These are phyloP conservation scores for Phragmatobia fuliginosa DNA, from an alignment of 2,888 invertebrate species.

Conservation along the genomic window DNA sequence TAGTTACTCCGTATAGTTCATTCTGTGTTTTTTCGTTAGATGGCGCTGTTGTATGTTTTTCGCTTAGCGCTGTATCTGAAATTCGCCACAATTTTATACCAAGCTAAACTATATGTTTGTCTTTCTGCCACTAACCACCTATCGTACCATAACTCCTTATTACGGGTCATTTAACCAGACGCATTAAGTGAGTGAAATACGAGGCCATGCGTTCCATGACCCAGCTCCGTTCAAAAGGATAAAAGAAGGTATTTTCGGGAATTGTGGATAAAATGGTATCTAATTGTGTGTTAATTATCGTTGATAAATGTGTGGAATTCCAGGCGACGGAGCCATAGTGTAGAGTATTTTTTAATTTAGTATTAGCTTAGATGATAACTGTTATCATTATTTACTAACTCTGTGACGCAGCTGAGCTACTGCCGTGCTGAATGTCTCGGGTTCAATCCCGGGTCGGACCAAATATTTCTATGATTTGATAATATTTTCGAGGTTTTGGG, in stretches of 20 bases:
- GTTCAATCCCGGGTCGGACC: too few species aligned
- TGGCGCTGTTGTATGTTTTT: too few species aligned
- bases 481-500: too few species aligned
- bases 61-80: too few species aligned
- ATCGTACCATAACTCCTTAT: conserved; percentile 24
- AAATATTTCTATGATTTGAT: too few species aligned
- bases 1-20: too few species aligned
- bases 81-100: neutral
- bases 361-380: neutral
- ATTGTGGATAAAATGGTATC: neutral
- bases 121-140: conserved; percentile 5
- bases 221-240: neutral
- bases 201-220: conserved; percentile 14
- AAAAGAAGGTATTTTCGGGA: conserved; percentile 2
- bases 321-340: too few species aligned
- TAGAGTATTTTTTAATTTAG: too few species aligned
- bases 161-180: conserved; percentile 33
- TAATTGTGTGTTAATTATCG: conserved; percentile 10
- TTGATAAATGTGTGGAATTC: neutral
- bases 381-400: too few species aligned
- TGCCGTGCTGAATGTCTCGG: too few species aligned
- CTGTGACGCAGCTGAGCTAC: too few species aligned
- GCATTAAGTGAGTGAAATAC: conserved; percentile 32
- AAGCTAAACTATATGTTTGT: neutral
- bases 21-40: too few species aligned